Evolutionary conservation across 2,113 vertebrate species (phyloP).

Genomic region (Micronycteris hirsuta): DNA sequence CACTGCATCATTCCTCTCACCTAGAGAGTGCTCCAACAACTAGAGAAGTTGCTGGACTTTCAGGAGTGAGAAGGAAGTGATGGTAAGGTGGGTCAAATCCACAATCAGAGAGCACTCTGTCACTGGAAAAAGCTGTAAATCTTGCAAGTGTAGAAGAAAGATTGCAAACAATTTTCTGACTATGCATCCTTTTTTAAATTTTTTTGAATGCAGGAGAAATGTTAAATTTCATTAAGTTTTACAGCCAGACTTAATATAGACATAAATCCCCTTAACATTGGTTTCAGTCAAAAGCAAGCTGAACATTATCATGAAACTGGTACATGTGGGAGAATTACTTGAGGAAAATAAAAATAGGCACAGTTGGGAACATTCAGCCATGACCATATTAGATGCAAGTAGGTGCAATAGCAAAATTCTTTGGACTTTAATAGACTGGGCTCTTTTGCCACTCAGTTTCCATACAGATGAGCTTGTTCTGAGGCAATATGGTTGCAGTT

Average conservation of each 20-base stretch:
- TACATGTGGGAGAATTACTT: constrained; percentile 61
- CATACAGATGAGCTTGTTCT: constrained; percentile 63
- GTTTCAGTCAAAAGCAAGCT: constrained; percentile 67
- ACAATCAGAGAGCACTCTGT: not conserved
- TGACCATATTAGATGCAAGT: constrained; percentile 55
- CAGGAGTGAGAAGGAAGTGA: not conserved
- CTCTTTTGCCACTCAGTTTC: constrained; percentile 48
- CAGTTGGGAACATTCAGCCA: constrained; percentile 48
- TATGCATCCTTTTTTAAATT: not conserved
- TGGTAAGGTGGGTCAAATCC: not conserved
- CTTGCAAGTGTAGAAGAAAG: not conserved
- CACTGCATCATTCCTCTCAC: not conserved
- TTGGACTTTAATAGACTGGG: constrained; percentile 35
- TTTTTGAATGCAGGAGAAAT: constrained; percentile 44
- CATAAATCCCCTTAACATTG: constrained; percentile 69
- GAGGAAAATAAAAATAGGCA: constrained; percentile 65
- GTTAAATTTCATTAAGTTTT: constrained; percentile 74
- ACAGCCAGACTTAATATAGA: constrained; percentile 60
- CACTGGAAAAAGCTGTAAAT: not conserved
- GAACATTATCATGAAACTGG: constrained; percentile 60
- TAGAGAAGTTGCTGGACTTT: constrained; percentile 25
- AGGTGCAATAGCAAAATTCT: constrained; percentile 41
- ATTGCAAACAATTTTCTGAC: not conserved
- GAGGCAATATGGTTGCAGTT: constrained; percentile 38
- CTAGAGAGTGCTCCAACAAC: not conserved